These are phyloP conservation scores for Lichenostomus cassidix DNA, from an alignment of 2,113 vertebrate species.

Conservation along the genomic window DNA sequence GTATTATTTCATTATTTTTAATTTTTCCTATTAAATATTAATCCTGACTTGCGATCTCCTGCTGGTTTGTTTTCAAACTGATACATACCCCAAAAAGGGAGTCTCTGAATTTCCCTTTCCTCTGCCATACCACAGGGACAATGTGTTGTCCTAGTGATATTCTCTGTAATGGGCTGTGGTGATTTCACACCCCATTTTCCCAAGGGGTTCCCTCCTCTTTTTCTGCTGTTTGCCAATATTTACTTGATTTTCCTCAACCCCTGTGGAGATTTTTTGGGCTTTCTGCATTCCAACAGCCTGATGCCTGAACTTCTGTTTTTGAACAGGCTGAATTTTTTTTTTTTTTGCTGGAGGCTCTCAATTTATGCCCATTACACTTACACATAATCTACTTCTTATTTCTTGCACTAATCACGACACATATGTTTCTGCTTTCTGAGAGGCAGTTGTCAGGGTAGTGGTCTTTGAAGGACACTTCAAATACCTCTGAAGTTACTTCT, in stretches of 20 bases:
- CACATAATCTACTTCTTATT: not conserved
- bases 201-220: not conserved
- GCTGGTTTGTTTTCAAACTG: no score
- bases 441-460: not conserved
- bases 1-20: no score
- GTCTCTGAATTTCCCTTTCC: not conserved
- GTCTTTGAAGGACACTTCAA: not conserved
- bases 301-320: not conserved
- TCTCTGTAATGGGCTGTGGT: not conserved
- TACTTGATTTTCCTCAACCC: not conserved
- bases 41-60: no score
- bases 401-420: not conserved
- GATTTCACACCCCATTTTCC: not conserved
- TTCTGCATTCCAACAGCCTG: not conserved
- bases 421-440: not conserved
- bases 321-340: not conserved
- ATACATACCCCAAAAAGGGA: fast-evolving
- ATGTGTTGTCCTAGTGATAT: not conserved
- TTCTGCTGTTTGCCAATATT: not conserved
- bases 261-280: not conserved
- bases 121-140: not conserved
- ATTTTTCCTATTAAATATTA: no score
- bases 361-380: not conserved
- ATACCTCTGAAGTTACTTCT: not conserved
- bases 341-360: not conserved